phyloP scores from a whole-genome alignment of 2,113 vertebrate species.

The Sinocyclocheilus anophthalmus region DNA sequence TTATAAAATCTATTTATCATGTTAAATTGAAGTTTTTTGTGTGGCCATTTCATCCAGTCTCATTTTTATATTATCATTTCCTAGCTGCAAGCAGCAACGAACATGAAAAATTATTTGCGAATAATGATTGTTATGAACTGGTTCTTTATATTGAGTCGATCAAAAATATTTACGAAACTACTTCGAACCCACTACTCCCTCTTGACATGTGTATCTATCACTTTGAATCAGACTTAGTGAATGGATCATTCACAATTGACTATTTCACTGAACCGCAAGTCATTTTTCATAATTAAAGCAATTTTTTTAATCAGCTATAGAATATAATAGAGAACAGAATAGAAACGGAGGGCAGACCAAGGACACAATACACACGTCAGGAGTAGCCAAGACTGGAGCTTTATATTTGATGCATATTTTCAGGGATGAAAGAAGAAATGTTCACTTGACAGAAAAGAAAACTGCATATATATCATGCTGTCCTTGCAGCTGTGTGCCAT shows the following conservation, averaged over 20 bases:
- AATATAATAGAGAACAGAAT: not conserved
- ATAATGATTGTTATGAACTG: not conserved
- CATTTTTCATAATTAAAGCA: not conserved
- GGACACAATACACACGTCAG: not conserved
- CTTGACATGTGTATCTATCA: not conserved
- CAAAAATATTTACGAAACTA: not conserved
- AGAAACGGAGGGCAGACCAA: not conserved
- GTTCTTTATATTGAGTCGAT: not conserved
- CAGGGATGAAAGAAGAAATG: not conserved
- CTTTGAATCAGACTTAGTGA: not conserved
- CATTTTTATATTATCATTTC: not conserved
- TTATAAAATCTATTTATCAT: not conserved
- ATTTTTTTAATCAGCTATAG: not conserved
- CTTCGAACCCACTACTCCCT: not conserved
- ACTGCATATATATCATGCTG: not conserved
- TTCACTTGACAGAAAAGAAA: not conserved
- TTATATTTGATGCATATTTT: not conserved
- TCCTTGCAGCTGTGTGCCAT: constrained; percentile 15
- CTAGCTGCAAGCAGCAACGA: not conserved
- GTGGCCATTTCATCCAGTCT: not conserved
- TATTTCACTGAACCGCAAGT: not conserved
- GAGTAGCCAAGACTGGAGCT: not conserved
- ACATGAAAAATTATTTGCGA: not conserved
- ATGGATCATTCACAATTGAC: not conserved
- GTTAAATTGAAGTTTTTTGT: not conserved